Evolutionary conservation across 2,113 vertebrate species (phyloP).

Genomic region (Syrmaticus mikado): DNA sequence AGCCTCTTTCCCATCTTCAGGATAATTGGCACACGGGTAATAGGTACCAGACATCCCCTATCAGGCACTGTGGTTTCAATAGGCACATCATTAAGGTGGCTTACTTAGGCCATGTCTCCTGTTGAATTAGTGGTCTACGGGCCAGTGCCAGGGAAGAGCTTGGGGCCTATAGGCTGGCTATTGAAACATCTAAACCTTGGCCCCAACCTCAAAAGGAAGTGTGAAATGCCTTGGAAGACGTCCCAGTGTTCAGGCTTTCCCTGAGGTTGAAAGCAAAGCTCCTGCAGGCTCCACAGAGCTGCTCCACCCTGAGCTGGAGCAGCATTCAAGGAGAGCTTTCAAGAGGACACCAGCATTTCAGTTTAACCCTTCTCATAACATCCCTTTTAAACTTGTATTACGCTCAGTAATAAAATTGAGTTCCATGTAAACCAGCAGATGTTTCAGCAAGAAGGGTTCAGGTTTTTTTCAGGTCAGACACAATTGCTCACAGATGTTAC

Average conservation of each 20-base stretch:
- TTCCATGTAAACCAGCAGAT: background rate
- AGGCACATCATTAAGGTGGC: slow-evolving; percentile 29
- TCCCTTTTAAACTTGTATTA: background rate
- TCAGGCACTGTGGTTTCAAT: slow-evolving; percentile 63
- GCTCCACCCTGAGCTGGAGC: background rate
- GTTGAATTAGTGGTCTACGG: slow-evolving; percentile 33
- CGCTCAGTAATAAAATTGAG: background rate
- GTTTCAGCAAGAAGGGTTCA: background rate
- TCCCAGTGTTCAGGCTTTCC: slow-evolving; percentile 17
- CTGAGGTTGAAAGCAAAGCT: background rate
- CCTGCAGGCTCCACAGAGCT: slow-evolving; percentile 29
- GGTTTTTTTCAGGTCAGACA: background rate
- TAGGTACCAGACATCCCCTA: slow-evolving; percentile 41
- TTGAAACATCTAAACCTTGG: slow-evolving; percentile 57
- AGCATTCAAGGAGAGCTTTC: background rate
- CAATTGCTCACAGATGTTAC: slow-evolving; percentile 34
- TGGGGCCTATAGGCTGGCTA: background rate
- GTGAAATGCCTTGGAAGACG: slow-evolving; percentile 28
- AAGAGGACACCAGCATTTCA: background rate
- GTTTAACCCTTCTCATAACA: slow-evolving; percentile 14
- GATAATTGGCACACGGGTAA: background rate
- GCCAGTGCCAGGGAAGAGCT: slow-evolving; percentile 32
- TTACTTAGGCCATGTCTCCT: slow-evolving; percentile 26
- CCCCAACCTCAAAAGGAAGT: slow-evolving; percentile 58
- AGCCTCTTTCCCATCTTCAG: background rate